phyloP scores from a whole-genome alignment of 1,140 invertebrate genomes.

The Ceratitis capitata region DNA sequence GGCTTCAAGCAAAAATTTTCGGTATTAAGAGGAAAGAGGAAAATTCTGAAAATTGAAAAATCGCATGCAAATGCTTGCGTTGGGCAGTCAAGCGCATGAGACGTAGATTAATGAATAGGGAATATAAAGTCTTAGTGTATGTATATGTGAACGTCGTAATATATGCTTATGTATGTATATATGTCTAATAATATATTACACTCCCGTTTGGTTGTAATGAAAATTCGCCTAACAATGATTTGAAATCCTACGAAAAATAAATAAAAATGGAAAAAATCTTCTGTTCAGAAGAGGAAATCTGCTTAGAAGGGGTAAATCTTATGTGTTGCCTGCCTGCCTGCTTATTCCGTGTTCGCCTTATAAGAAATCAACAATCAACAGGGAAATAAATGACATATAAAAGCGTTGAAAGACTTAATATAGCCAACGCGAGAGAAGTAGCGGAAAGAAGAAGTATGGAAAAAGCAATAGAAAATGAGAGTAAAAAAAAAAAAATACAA shows the following conservation, averaged over 20 bases:
- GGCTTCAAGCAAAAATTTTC: not conserved
- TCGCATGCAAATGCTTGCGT: not conserved
- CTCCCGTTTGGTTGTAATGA: not conserved
- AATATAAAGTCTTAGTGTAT: too few species aligned
- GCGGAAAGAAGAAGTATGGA: not conserved
- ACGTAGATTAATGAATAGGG: too few species aligned
- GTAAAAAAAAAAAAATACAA: not conserved
- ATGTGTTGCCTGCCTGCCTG: not conserved
- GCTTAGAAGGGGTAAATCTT: not conserved
- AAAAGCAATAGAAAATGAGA: not conserved
- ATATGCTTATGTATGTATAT: too few species aligned
- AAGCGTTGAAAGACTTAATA: slow-evolving; percentile 22
- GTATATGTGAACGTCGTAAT: too few species aligned
- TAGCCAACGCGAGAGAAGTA: not conserved
- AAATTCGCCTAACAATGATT: not conserved
- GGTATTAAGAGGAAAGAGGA: not conserved
- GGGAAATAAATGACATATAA: slow-evolving; percentile 19
- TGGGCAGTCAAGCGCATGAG: not conserved
- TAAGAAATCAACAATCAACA: slow-evolving; percentile 15
- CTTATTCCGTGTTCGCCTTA: too few species aligned
- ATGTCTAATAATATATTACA: too few species aligned
- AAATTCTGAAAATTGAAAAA: not conserved
- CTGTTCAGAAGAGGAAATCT: not conserved
- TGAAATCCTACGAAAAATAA: not conserved
- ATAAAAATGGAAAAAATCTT: too few species aligned